phyloP scores from a whole-genome alignment of 2,888 invertebrate species.

The Ectemnius lituratus region DNA sequence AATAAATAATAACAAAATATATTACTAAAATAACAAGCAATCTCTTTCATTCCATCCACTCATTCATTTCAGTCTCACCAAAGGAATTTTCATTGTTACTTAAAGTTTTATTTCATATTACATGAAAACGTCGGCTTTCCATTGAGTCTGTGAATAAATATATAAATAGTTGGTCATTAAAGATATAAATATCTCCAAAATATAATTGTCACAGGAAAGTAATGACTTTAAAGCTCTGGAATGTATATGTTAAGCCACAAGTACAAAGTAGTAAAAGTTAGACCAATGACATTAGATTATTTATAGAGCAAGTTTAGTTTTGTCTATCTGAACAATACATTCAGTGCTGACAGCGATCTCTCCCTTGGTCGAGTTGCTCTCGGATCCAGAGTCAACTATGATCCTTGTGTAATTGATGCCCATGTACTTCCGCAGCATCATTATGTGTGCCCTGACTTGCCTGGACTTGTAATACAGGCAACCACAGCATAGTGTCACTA shows the following conservation, averaged over 20 bases:
- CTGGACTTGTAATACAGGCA: conserved; percentile 37
- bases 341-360: background rate
- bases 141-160: no score
- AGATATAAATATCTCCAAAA: no score
- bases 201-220: no score
- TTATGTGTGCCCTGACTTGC: conserved; percentile 1
- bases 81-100: no score
- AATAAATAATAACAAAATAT: no score
- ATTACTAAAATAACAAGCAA: no score
- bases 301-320: conserved; percentile 12
- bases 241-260: background rate
- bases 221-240: no score
- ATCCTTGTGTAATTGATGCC: background rate
- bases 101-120: no score
- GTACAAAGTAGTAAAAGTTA: background rate
- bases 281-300: background rate
- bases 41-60: no score
- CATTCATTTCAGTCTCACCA: no score
- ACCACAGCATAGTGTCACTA: conserved; percentile 39
- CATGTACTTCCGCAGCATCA: background rate
- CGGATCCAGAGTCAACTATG: background rate
- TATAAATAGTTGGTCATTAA: no score
- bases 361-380: background rate
- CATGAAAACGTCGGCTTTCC: no score
- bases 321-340: conserved; percentile 19